Base-by-base conservation (phyloP, 2,113 vertebrate species). In the Calyptomena viridis region DNA sequence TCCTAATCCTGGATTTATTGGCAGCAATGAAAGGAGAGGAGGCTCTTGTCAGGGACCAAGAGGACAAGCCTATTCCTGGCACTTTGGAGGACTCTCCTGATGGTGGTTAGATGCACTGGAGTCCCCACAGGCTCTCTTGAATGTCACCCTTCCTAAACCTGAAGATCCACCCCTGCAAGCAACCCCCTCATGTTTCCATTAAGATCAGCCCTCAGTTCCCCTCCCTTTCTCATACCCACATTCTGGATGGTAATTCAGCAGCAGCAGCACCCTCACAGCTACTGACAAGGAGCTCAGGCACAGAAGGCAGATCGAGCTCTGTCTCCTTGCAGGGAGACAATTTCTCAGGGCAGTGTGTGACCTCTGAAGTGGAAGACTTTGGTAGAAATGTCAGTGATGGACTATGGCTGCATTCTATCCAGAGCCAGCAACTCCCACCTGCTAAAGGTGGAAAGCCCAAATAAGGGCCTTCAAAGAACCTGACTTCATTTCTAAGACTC, bases 1-100 rank as follows among this genome's bases (percentile, higher is more conserved):
- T 95, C 90, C 83, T 78, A 84, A 90, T 88, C 68, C 76, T 63
- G 56, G 86, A 89, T 95, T 92, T 95, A 84, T 28, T 95, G 94
- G 83, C 86, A 95, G 80, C 64, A 84, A 23, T 4, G 27, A 93
- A 68, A 93, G 68, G 25, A 92, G 40, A 87, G 58, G 42, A 95
- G 50, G 47, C 28, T 96, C 28, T 66, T 14, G 8, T 72, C 52
- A 81, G 73, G 39, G 56, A 77, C 42, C 47, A 90, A 92, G 76
- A 89, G 60, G 60, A 90, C 50, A 69, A 92, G 42, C 12, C 35
- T 89, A 18, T 81, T 77, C 66, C 78, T 1, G 0, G 68, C 60
- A 72, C 13, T 72, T 81, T 1, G 8, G 52, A 92, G 60, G 72
- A 73, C 68, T 81, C 30, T 74, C 9, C 68, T 81, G 30, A 7